A percentile compares a stretch with the other conserved stretches of the same genome.
These are phyloP conservation scores for Morinoia aosen DNA, from an alignment of 2,888 invertebrate genomes.

Conservation along the genomic window DNA sequence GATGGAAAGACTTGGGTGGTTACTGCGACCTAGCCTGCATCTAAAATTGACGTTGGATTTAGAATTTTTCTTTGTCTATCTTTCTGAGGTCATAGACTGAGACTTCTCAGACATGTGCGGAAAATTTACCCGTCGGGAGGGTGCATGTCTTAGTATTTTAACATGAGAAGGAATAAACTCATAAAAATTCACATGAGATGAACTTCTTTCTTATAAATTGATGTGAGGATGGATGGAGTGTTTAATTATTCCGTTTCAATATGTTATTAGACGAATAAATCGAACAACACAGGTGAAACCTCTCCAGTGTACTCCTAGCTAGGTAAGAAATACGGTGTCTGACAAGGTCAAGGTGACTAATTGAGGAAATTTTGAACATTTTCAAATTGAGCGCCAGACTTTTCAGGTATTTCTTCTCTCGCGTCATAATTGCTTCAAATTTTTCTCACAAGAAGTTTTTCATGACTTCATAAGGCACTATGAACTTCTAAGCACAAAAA, in stretches of 20 bases:
- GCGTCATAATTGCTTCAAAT: neutral
- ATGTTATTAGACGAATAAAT: too few species aligned
- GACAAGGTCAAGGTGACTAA: neutral
- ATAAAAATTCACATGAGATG: neutral
- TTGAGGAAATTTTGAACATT: too few species aligned
- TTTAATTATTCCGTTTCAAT: too few species aligned
- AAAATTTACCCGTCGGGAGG: neutral
- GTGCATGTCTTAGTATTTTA: neutral
- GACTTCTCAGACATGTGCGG: neutral
- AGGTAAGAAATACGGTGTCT: too few species aligned
- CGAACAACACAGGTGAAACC: too few species aligned
- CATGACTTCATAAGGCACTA: neutral
- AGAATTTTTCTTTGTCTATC: neutral
- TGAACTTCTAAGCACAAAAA: neutral
- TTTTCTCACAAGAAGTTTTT: neutral
- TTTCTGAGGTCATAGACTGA: neutral
- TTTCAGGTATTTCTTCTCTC: neutral
- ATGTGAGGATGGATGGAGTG: neutral
- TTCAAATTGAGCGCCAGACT: neutral
- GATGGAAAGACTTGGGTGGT: conserved; percentile 4
- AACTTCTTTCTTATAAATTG: neutral
- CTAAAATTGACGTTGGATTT: neutral
- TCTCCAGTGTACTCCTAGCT: too few species aligned
- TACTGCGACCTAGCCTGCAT: neutral
- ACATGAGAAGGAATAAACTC: neutral